Evolutionary conservation across 2,888 invertebrate genomes (phyloP).

Genomic region (Theretra japonica): DNA sequence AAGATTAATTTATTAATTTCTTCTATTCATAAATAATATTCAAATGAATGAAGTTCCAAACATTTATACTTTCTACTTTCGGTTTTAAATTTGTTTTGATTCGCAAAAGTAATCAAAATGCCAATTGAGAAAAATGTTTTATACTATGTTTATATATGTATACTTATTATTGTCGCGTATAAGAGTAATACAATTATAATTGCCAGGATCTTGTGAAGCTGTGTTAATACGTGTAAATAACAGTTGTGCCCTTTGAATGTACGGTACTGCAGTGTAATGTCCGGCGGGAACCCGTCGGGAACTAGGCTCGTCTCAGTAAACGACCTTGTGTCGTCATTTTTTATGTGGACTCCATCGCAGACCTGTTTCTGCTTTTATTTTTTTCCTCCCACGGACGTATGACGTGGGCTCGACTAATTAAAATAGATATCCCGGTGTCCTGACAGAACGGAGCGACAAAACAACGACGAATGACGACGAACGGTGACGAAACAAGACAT

Average conservation of each 20-base stretch:
- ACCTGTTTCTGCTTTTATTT: conserved; percentile 48
- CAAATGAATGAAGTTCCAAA: too few relatives aligned
- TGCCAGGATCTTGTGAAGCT: background rate
- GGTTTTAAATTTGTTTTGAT: too few relatives aligned
- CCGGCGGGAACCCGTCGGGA: conserved; percentile 38
- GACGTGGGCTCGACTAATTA: conserved; percentile 19
- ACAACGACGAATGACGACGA: too few relatives aligned
- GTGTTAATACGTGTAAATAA: background rate
- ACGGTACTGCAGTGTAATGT: conserved; percentile 35
- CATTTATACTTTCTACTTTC: too few relatives aligned
- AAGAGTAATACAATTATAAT: background rate
- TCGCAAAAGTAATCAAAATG: too few relatives aligned
- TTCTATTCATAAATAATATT: too few relatives aligned
- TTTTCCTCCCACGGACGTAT: conserved; percentile 31
- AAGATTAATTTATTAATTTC: too few relatives aligned
- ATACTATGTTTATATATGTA: too few relatives aligned
- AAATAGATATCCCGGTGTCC: background rate
- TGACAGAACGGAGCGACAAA: background rate
- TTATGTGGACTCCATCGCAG: conserved; percentile 46
- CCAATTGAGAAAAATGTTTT: too few relatives aligned
- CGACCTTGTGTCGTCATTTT: conserved; percentile 51
- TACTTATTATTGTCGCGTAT: too few relatives aligned
- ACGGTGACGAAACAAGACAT: too few relatives aligned
- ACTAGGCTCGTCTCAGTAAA: conserved; percentile 35
- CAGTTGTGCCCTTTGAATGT: background rate